Conservation (phyloP, 2,888 invertebrate species). For the Linnaemya tessellans region DNA sequence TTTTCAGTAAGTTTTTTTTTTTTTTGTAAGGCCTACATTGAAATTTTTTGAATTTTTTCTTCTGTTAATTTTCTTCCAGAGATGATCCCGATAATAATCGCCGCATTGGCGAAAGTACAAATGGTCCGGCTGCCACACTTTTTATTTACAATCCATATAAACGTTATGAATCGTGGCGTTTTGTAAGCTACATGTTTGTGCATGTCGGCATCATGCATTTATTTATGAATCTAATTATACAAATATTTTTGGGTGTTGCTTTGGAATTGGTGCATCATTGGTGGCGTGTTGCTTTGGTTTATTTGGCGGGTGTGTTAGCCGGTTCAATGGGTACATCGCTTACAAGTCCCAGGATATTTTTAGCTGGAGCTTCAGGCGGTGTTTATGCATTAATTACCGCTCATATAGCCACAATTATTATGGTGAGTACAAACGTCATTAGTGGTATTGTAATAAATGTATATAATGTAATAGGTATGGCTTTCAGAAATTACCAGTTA, state of each 20-base stretch:
- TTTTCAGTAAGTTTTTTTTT: slow-evolving; percentile 80
- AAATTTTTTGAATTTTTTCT: slow-evolving; percentile 6
- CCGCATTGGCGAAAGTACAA: slow-evolving; percentile 83
- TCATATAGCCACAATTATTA: slow-evolving; percentile 95
- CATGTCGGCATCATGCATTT: slow-evolving; percentile 96
- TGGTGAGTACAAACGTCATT: slow-evolving; percentile 83
- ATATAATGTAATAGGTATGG: no score
- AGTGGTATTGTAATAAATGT: neutral
- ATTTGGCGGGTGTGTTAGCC: slow-evolving; percentile 92
- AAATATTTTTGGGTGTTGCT: slow-evolving; percentile 95
- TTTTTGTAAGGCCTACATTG: neutral
- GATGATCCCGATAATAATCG: slow-evolving; percentile 81
- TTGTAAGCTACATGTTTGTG: slow-evolving; percentile 97
- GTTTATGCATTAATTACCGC: slow-evolving; percentile 97
- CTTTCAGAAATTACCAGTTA: no score
- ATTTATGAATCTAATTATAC: slow-evolving; percentile 94
- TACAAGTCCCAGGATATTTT: slow-evolving; percentile 89
- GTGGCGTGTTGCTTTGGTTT: slow-evolving; percentile 94
- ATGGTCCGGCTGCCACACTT: slow-evolving; percentile 91
- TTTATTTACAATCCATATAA: slow-evolving; percentile 95
- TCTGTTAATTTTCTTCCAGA: slow-evolving; percentile 73
- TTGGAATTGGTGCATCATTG: slow-evolving; percentile 98
- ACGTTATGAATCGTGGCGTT: slow-evolving; percentile 96
- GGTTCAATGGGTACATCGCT: slow-evolving; percentile 93
- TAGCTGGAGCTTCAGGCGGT: slow-evolving; percentile 97